These are phyloP conservation scores for Rhyacophila brunnea DNA, from an alignment of 1,140 invertebrate species.

Conservation along the genomic window DNA sequence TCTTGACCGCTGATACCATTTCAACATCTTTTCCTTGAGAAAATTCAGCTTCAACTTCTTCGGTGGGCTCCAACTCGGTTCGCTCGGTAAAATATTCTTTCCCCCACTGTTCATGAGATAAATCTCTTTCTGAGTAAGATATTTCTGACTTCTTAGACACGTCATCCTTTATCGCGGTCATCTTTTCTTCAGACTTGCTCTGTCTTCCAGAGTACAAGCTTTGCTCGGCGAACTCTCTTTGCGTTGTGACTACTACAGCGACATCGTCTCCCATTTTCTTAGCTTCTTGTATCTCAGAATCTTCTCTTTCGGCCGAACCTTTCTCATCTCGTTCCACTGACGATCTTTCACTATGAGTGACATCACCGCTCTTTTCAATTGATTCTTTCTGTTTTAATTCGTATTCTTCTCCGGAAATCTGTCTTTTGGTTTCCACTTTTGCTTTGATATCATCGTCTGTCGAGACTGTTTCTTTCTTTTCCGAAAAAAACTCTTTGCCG, in stretches of 20 bases:
- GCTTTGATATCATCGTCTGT: slow-evolving; percentile 50
- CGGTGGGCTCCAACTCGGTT: slow-evolving; percentile 41
- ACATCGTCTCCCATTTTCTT: slow-evolving; percentile 48
- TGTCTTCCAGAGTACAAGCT: slow-evolving; percentile 51
- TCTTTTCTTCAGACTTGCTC: slow-evolving; percentile 54
- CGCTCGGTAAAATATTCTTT: slow-evolving; percentile 55
- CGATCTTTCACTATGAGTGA: slow-evolving; percentile 50
- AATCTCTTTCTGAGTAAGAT: slow-evolving; percentile 53
- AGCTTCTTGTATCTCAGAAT: slow-evolving; percentile 50
- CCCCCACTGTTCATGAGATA: slow-evolving; percentile 55
- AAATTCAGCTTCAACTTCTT: slow-evolving; percentile 43
- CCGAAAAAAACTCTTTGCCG: slow-evolving; percentile 50
- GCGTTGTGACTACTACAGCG: slow-evolving; percentile 45
- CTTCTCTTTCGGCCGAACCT: slow-evolving; percentile 48
- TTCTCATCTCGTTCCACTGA: slow-evolving; percentile 52
- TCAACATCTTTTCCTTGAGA: slow-evolving; percentile 42
- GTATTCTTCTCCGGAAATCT: slow-evolving; percentile 51
- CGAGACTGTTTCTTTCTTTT: slow-evolving; percentile 51
- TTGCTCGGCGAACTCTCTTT: slow-evolving; percentile 51
- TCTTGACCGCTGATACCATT: slow-evolving; percentile 49
- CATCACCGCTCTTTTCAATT: slow-evolving; percentile 47
- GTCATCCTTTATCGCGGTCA: slow-evolving; percentile 53
- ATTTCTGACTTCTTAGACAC: slow-evolving; percentile 52
- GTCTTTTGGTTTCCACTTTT: slow-evolving; percentile 51
- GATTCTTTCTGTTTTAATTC: slow-evolving; percentile 50